Percentiles rank a stretch among this genome's conserved stretches.
Evolutionary conservation across 2,888 invertebrate genomes (phyloP).

Genomic region (Mellilla xanthometata): DNA sequence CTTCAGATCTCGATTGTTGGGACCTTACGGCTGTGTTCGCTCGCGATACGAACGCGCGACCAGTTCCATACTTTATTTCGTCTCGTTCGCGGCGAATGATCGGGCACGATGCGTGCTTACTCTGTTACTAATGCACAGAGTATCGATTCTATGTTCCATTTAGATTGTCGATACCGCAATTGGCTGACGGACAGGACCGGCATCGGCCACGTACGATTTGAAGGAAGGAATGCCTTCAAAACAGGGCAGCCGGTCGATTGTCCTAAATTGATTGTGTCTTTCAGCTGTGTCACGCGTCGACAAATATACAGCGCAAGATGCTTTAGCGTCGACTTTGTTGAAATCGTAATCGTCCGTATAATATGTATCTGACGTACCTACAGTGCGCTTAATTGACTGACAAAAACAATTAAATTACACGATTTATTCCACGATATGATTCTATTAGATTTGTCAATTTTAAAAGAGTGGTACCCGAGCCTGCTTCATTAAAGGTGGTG

Average conservation of each 20-base stretch:
- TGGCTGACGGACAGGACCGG: conserved; percentile 65
- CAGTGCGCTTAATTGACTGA: too few species aligned
- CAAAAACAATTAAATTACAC: too few species aligned
- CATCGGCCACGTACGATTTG: conserved; percentile 55
- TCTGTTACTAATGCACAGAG: conserved; percentile 57
- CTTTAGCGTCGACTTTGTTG: conserved; percentile 6
- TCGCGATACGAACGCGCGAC: conserved; percentile 42
- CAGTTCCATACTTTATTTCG: conserved; percentile 71
- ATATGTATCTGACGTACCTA: too few species aligned
- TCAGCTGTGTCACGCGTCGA: conserved; percentile 34
- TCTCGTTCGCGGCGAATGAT: conserved; percentile 62
- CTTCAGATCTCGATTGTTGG: conserved; percentile 75
- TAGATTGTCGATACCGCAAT: conserved; percentile 71
- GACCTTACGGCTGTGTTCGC: conserved; percentile 48
- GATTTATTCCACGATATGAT: too few species aligned
- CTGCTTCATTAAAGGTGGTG: too few species aligned
- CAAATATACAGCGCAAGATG: conserved; percentile 22
- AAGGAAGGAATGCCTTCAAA: conserved; percentile 58
- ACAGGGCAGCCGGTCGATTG: conserved; percentile 47
- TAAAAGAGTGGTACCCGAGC: too few species aligned
- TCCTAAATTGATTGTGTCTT: conserved; percentile 50
- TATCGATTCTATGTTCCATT: conserved; percentile 73
- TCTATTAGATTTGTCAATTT: too few species aligned
- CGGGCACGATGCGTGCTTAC: conserved; percentile 60
- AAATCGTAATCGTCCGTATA: neutral